Evolutionary conservation across 2,113 vertebrate genomes (phyloP).

Genomic region (Bubo bubo): DNA sequence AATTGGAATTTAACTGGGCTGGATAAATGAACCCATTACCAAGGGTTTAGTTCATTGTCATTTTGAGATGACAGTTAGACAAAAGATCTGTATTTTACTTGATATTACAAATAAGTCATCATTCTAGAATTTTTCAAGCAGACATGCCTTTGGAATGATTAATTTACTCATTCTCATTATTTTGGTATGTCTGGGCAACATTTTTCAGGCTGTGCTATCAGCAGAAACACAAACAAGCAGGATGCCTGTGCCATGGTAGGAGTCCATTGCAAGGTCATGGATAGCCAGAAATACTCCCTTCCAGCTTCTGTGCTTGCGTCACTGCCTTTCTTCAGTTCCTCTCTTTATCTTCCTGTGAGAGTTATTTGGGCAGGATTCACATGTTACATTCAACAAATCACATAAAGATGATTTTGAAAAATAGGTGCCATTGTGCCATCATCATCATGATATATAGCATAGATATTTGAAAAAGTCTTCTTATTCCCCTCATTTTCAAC

Average conservation of each 20-base stretch:
- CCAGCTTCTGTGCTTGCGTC: not conserved
- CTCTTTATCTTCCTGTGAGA: not conserved
- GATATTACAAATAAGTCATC: not conserved
- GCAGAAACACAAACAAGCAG: not conserved
- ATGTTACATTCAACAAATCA: not conserved
- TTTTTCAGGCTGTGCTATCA: not conserved
- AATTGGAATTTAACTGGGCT: conserved; percentile 21
- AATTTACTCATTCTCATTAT: not conserved
- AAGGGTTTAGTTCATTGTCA: conserved; percentile 19
- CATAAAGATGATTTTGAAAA: not conserved
- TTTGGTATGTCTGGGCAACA: not conserved
- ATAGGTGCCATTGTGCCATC: not conserved
- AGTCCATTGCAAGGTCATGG: not conserved
- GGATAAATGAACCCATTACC: conserved; percentile 42
- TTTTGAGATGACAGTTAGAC: conserved; percentile 32
- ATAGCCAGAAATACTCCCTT: not conserved
- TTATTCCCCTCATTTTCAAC: not conserved
- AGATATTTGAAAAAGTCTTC: not conserved
- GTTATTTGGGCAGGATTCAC: not conserved
- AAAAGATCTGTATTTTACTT: conserved; percentile 32
- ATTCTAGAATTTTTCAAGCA: conserved; percentile 6
- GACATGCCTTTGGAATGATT: not conserved
- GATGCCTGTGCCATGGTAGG: not conserved
- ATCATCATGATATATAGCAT: not conserved
- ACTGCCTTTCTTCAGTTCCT: not conserved